Conservation (phyloP, 2,113 vertebrate species). For the Cyprinus carpio region DNA sequence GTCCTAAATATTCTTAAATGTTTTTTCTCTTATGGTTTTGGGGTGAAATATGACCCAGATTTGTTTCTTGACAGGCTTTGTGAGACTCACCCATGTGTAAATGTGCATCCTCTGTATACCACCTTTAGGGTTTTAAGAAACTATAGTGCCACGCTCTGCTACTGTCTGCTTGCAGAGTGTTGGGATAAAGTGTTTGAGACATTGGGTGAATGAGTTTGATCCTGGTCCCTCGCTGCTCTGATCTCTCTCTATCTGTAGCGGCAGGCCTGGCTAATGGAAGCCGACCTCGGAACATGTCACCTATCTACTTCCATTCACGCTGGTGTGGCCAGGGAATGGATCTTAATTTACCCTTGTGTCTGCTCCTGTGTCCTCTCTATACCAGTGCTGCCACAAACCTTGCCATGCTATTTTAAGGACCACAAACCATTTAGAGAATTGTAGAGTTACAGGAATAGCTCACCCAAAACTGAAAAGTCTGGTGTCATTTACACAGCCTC, state of each 20-base stretch:
- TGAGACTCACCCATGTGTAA: background rate
- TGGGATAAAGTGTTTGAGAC: conserved; percentile 38
- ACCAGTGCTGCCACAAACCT: background rate
- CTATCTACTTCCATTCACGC: conserved; percentile 61
- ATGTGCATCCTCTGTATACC: background rate
- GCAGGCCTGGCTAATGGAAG: conserved; percentile 68
- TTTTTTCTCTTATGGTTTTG: background rate
- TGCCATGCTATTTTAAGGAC: conserved; percentile 11
- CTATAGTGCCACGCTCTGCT: background rate
- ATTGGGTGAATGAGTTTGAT: conserved; percentile 45
- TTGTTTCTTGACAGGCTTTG: background rate
- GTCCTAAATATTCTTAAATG: background rate
- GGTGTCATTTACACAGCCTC: background rate
- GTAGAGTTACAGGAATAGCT: background rate
- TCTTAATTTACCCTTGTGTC: conserved; percentile 69
- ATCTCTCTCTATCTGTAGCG: conserved; percentile 61
- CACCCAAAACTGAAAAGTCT: background rate
- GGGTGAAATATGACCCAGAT: background rate
- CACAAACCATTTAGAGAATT: background rate
- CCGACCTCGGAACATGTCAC: conserved; percentile 67
- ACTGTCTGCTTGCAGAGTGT: background rate
- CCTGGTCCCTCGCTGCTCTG: conserved; percentile 30
- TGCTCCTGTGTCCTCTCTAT: conserved; percentile 44
- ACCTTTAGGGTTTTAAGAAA: background rate
- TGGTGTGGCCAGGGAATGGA: conserved; percentile 67